Evolutionary conservation across 1,140 invertebrate species (phyloP), one percentile per base, ranked within the genome.

Genomic region (Gryllus bimaculatus): DNA sequence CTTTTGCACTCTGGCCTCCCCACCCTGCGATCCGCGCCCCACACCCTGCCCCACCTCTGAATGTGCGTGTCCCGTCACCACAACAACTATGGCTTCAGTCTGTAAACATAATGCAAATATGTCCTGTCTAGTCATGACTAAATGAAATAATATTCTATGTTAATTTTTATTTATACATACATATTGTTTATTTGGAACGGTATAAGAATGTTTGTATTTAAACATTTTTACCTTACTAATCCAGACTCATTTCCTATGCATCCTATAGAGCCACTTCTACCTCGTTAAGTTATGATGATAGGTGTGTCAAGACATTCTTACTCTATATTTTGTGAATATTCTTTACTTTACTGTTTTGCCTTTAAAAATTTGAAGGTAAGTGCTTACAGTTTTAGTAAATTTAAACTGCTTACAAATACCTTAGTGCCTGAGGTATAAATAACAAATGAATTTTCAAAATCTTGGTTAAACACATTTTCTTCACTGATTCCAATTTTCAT

Each of bases 121-220:
- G 54, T 66, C 54, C 54, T 66, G 26, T 39, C 54, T 66, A 66
- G 54, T 66, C 54, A 66, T 66, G 54, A 66, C 54, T 10, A 66
- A 66, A 66, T 66, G 54, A 66, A 66, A 66, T 66, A 66, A 66
- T 66, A 66, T 66, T 66, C 54, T 66, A 66, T 66, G 54, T 66
- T 66, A 66, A 66, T 66, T 66, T 66, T 66, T 13, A 13, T 66
- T 13, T 66, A 66, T 18, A 66, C 54, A 66, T 66, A 66, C 18
- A 13, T 66, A 66, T 66, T 66, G 18, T 66, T 66, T 66, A 10
- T 66, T 66, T 66, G 54, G 18, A 66, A 13, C 26, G 26, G 26
- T 39, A 39, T 5, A 39, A 39, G 26, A n/a, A 39, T 39, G 26
- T 39, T 39, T 39, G 26, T 39, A 39, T 39, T 39, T 1, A 39